Conservation (phyloP, 2,797 vertebrate genomes). For the Hapalemur alaotrensis region DNA sequence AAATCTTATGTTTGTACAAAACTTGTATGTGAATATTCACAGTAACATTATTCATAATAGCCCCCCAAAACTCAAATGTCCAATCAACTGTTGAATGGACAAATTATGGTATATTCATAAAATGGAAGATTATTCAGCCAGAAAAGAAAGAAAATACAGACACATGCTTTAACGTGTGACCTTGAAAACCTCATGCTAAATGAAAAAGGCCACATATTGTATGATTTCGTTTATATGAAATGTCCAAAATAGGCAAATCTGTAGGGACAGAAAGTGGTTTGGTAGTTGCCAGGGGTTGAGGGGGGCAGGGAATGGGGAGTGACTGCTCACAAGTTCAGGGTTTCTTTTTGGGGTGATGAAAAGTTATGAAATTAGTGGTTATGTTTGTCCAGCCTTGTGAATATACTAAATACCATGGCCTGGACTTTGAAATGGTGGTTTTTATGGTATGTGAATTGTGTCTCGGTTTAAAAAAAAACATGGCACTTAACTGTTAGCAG, state of each 20-base stretch:
- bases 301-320: not conserved
- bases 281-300: not conserved
- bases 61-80: not conserved
- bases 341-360: not conserved
- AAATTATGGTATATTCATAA: not conserved
- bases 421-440: not conserved
- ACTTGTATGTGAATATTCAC: not conserved
- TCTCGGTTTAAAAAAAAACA: not conserved
- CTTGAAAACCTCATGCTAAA: not conserved
- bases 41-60: not conserved
- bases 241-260: not conserved
- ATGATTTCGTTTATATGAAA: not conserved
- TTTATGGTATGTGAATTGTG: slow-evolving; percentile 1
- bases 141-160: not conserved
- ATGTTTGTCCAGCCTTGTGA: not conserved
- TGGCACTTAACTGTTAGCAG: not conserved
- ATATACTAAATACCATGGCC: not conserved
- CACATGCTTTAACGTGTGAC: too few species aligned
- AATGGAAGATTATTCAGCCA: not conserved
- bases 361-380: not conserved
- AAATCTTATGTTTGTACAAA: not conserved
- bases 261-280: not conserved
- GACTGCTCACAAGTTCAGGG: not conserved
- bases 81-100: not conserved
- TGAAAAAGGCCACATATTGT: not conserved